phyloP scores from a whole-genome alignment of 2,888 invertebrate species.

The Diarsia rubi region DNA sequence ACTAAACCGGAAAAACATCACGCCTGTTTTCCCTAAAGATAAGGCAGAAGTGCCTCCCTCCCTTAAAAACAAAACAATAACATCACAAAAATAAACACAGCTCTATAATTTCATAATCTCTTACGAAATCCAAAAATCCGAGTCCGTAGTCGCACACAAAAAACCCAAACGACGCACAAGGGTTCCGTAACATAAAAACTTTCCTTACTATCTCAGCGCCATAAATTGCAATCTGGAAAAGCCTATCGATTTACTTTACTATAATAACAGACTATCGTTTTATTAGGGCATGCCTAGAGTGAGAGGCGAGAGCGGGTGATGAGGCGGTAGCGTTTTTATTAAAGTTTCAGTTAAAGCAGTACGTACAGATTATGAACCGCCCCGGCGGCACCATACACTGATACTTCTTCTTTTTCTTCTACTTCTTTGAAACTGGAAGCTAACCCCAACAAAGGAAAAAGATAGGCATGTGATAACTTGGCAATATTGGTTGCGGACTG shows the following conservation, averaged over 20 bases:
- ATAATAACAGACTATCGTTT: conserved; percentile 66
- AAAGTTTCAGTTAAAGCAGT: background rate
- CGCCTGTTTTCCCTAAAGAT: too few relatives aligned
- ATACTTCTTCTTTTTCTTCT: too few relatives aligned
- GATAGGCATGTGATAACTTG: too few relatives aligned
- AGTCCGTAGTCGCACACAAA: conserved; percentile 38
- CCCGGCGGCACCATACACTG: too few relatives aligned
- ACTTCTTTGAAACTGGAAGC: too few relatives aligned
- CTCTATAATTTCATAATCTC: conserved; percentile 34
- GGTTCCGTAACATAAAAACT: conserved; percentile 67
- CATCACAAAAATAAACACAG: conserved; percentile 17
- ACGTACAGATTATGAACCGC: background rate
- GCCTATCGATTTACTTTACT: conserved; percentile 72
- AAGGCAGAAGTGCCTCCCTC: too few relatives aligned
- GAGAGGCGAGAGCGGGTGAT: conserved; percentile 4
- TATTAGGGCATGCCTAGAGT: background rate
- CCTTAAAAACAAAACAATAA: background rate
- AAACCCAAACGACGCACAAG: conserved; percentile 56
- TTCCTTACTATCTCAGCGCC: conserved; percentile 66
- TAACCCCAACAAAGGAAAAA: too few relatives aligned
- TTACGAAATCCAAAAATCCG: conserved; percentile 15
- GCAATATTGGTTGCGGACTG: too few relatives aligned
- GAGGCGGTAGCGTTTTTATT: background rate
- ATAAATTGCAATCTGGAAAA: conserved; percentile 73
- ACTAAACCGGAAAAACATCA: background rate